These are phyloP conservation scores for Scomberomorus guttatus DNA, from an alignment of 2,797 vertebrate genomes.

Conservation along the genomic window DNA sequence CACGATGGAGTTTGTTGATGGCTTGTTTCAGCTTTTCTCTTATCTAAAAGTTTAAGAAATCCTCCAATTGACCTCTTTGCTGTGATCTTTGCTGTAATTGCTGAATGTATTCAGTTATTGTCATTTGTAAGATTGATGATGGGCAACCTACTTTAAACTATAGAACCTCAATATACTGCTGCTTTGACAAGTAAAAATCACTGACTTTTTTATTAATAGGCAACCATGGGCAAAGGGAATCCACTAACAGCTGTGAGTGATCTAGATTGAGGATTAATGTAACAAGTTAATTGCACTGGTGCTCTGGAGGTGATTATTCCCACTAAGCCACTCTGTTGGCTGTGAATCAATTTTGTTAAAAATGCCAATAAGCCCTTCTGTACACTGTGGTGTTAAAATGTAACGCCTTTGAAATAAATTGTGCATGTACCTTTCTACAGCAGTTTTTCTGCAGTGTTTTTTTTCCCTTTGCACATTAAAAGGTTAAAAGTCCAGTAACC, in stretches of 20 bases:
- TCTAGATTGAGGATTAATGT: conserved; percentile 14
- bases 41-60: no score
- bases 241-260: background rate
- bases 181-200: background rate
- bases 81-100: no score
- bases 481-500: no score
- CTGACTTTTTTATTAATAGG: background rate
- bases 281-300: conserved; percentile 6
- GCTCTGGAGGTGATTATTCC: conserved; percentile 8
- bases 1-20: no score
- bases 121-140: no score
- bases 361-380: conserved; percentile 1
- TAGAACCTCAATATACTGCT: no score
- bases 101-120: no score
- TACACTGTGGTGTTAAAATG: background rate
- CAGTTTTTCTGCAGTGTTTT: no score
- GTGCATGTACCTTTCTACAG: background rate
- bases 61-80: no score
- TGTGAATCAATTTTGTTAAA: conserved; percentile 13
- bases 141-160: no score
- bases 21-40: no score
- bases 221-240: background rate
- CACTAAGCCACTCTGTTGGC: background rate
- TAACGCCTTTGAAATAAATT: background rate
- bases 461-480: no score